These are phyloP conservation scores for Myopa tessellatipennis DNA, from an alignment of 2,888 invertebrate genomes.

Conservation along the genomic window DNA sequence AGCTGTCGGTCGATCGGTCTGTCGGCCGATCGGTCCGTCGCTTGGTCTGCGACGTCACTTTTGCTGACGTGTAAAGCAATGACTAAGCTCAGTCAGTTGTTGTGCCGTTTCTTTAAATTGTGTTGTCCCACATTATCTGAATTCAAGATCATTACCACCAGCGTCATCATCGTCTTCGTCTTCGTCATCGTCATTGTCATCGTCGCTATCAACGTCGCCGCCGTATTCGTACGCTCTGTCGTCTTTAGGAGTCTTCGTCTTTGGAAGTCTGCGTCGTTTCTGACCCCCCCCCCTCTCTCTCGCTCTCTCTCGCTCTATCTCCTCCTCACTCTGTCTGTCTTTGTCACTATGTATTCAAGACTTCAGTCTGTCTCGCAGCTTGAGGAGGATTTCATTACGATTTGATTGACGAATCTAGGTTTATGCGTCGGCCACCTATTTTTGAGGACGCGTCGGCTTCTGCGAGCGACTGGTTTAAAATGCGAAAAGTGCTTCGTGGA, in stretches of 20 bases:
- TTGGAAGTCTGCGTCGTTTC: no score
- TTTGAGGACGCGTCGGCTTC: not conserved
- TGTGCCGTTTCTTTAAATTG: slow-evolving; percentile 19
- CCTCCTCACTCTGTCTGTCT: not conserved
- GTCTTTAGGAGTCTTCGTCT: no score
- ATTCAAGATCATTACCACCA: slow-evolving; percentile 21
- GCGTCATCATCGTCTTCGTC: slow-evolving; percentile 6
- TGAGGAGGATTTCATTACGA: slow-evolving; percentile 22
- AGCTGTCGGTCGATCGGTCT: not conserved
- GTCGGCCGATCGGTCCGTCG: not conserved
- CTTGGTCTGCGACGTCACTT: not conserved
- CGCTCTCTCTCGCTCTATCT: no score
- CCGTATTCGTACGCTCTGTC: no score
- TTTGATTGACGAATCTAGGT: slow-evolving; percentile 36
- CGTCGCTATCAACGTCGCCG: not conserved
- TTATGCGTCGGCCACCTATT: not conserved
- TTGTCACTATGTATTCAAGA: not conserved
- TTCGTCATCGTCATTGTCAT: not conserved
- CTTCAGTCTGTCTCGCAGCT: not conserved
- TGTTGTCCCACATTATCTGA: slow-evolving; percentile 22
- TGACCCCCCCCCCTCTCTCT: not conserved
- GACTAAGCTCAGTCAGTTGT: slow-evolving; percentile 25
- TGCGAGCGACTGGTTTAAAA: not conserved
- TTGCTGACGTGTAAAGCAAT: not conserved
- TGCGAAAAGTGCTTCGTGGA: not conserved